phyloP scores from a whole-genome alignment of 2,888 invertebrate species.

The Danaus chrysippus region DNA sequence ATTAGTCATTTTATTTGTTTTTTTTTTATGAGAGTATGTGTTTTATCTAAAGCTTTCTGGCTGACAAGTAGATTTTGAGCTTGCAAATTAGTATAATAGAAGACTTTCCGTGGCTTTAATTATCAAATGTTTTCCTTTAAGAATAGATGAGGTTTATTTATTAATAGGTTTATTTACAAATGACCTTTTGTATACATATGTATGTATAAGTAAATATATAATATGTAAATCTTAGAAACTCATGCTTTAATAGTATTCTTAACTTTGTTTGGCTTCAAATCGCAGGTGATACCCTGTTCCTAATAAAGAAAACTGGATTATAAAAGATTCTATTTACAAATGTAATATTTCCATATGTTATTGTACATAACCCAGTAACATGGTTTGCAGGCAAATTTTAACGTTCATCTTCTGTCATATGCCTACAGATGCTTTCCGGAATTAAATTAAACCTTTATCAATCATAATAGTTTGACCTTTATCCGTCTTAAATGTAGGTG shows the following conservation, averaged over 20 bases:
- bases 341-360: too few relatives aligned
- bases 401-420: conserved; percentile 4
- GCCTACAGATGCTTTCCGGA: too few relatives aligned
- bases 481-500: too few relatives aligned
- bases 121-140: background rate
- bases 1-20: too few relatives aligned
- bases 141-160: background rate
- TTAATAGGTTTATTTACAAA: conserved; percentile 1
- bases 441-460: too few relatives aligned
- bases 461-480: too few relatives aligned
- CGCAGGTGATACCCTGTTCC: conserved; percentile 42
- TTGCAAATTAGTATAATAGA: too few relatives aligned
- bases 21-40: too few relatives aligned
- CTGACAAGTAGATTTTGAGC: too few relatives aligned
- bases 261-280: conserved; percentile 45
- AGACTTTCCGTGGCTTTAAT: background rate
- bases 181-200: background rate
- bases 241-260: conserved; percentile 33
- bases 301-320: conserved; percentile 52
- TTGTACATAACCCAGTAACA: too few relatives aligned
- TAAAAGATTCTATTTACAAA: conserved; percentile 26
- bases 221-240: conserved; percentile 25
- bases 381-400: too few relatives aligned
- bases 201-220: conserved; percentile 2
- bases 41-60: too few relatives aligned